Evolutionary conservation across 2,797 vertebrate species (phyloP), one percentile per base, ranked within the genome.

Genomic region (Orestias chungarensis): DNA sequence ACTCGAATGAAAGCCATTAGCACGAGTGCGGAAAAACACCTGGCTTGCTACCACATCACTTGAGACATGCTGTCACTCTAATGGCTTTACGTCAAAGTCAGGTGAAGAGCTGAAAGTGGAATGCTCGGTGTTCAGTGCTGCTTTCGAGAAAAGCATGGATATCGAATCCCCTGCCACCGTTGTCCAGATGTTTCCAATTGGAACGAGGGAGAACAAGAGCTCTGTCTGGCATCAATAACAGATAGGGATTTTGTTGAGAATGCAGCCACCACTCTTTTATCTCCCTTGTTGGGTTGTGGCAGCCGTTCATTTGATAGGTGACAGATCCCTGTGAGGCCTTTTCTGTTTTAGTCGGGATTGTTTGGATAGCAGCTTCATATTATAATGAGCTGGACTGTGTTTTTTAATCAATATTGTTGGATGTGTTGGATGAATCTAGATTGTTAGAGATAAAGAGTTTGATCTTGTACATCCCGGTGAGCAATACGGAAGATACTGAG

Each of bases 161-260:
- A 90, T 78, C 80, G 78, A 73, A 81, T 68, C 84, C 79, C 75
- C 83, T 74, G 44, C 70, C 44, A 47, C 64, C 8, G 66, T 86
- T 57, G 31, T 77, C 82, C 93, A 94, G 91, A 93, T 94, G 93
- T 93, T 93, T 92, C 85, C 85, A 92, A 87, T 93, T 86, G 70
- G 86, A 35, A 80, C 68, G 70, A 78, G 80, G 64, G 76, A 79
- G 77, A 82, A 72, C 66, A 47, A 67, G 68, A 65, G 70, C 68
- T 73, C 84, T 81, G 59, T 49, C 66, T 65, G 79, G 77, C 80
- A 73, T 79, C 35, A 54, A 83, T 76, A 79, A 75, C 75, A 82
- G 64, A 66, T 73, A 78, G 84, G 80, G 82, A 73, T 79, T 29
- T 86, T 81, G 82, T 65, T 25, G 82, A 76, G 89, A 87, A 86